Base-by-base conservation (phyloP, 2,797 vertebrate genomes). In the Poeciliopsis paucimaculata region DNA sequence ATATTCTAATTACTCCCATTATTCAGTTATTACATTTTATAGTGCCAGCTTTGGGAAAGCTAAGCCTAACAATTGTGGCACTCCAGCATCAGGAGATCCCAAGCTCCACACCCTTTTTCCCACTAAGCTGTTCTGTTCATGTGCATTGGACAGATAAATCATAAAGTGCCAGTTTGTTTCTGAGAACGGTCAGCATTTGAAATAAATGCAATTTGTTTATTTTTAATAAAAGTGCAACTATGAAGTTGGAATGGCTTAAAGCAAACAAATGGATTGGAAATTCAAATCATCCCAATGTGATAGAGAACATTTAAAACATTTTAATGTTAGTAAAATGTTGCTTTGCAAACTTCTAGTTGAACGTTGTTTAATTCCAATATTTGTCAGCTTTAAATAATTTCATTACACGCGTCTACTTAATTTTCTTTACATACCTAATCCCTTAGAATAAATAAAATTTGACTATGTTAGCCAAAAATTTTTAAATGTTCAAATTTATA, bases 41-140 rank as follows among this genome's bases (percentile, higher is more conserved):
- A 98, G 97, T 98, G 97, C 97, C 97, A 96, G 95, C 95, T 95
- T 96, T 96, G 96, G 96, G 96, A 97, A 97, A 97, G 96, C 97
- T 96, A 96, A 90, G 96, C 96, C 97, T 96, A 96, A 95, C 96
- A 96, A 97, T 93, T 94, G 95, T 92, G 95, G 96, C 97, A 97
- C 97, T 97, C 95, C 53, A 95, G 95, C 96, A 95, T 97, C 97
- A 96, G 95, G 93, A 95, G 96, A 97, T 97, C 95, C 94, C 94
- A 95, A 96, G 92, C 93, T 94, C 94, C 94, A 93, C 90, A 95
- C 96, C 96, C 96, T 96, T 97, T 95, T 97, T 96, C 96, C 96
- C 47, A 94, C 96, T 96, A 96, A 87, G 31, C 74, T 64, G 57
- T 31, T 13, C 47, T 64, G 81, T 86, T 81, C 80, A 66, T 93